Conservation (phyloP, 2,888 invertebrate species). For the Amphiduros pacificus region DNA sequence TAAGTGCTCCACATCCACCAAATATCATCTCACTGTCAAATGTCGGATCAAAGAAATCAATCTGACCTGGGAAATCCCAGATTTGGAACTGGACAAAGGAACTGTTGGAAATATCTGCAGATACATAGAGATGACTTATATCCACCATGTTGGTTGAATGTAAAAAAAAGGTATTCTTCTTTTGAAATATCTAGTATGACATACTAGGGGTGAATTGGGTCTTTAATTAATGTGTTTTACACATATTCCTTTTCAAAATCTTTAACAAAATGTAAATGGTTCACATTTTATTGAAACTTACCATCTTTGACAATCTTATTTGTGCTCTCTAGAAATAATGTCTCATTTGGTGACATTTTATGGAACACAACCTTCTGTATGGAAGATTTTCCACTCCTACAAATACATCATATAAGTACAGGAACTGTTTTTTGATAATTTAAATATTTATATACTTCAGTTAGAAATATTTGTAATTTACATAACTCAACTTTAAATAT, state of each 20-base stretch:
- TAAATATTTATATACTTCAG: too few relatives aligned
- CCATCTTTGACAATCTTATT: constrained; percentile 96
- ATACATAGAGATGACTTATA: background rate
- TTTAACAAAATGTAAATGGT: background rate
- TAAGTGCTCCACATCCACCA: constrained; percentile 94
- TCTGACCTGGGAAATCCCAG: constrained; percentile 99
- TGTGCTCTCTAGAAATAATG: constrained; percentile 95
- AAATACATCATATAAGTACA: constrained; percentile 17
- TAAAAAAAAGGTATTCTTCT: too few relatives aligned
- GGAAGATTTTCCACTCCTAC: constrained; percentile 96
- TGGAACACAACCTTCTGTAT: constrained; percentile 99
- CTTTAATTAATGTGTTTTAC: too few relatives aligned
- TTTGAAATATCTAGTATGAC: too few relatives aligned
- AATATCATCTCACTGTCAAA: constrained; percentile 97
- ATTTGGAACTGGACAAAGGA: constrained; percentile 99
- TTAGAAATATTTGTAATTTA: too few relatives aligned
- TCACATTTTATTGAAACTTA: constrained; percentile 36
- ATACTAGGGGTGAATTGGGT: too few relatives aligned
- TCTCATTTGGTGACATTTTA: constrained; percentile 99
- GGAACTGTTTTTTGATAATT: too few relatives aligned
- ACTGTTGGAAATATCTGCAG: constrained; percentile 85
- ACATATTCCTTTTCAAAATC: too few relatives aligned
- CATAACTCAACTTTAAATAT: too few relatives aligned
- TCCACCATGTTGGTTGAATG: too few relatives aligned
- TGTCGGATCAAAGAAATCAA: constrained; percentile 94